Percentiles rank a stretch among this genome's conserved stretches.
phyloP scores from a whole-genome alignment of 1,140 invertebrate species.

The Lordiphosa mommai region DNA sequence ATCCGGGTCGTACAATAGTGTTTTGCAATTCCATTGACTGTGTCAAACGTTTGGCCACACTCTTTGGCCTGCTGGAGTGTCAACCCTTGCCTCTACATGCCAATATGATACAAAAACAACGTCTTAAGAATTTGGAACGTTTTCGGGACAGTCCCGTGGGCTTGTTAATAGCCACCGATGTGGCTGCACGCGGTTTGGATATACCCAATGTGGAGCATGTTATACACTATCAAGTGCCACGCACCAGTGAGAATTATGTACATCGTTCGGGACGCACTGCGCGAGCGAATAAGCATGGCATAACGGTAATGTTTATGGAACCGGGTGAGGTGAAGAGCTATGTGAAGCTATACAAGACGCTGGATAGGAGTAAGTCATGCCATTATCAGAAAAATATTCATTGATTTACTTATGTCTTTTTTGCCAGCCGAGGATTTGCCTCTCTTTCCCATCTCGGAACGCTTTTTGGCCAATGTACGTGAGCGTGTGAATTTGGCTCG shows the following conservation, averaged over 20 bases:
- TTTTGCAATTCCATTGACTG: conserved; percentile 98
- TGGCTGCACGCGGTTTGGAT: conserved; percentile 97
- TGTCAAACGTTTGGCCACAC: conserved; percentile 89
- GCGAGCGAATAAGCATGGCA: conserved; percentile 91
- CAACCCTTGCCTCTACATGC: conserved; percentile 93
- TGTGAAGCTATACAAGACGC: conserved; percentile 88
- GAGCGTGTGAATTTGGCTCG: conserved; percentile 88
- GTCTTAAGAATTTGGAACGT: conserved; percentile 96
- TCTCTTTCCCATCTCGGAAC: conserved; percentile 88
- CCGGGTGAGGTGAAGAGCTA: conserved; percentile 91
- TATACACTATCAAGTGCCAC: conserved; percentile 96
- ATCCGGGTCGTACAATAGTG: conserved; percentile 94
- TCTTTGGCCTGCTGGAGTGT: conserved; percentile 90
- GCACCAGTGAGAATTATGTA: conserved; percentile 96
- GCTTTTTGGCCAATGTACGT: conserved; percentile 85
- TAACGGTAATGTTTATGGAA: conserved; percentile 95
- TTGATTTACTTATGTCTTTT: neutral
- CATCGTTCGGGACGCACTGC: conserved; percentile 98
- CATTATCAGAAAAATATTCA: no score
- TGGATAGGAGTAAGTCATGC: conserved; percentile 91
- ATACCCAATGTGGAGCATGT: conserved; percentile 97
- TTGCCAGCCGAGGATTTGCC: conserved; percentile 88
- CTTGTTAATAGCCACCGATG: conserved; percentile 97
- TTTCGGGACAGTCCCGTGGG: conserved; percentile 89
- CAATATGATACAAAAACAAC: conserved; percentile 95